Evolutionary conservation across 2,797 vertebrate species (phyloP).

Genomic region (Neoniphon sammara): DNA sequence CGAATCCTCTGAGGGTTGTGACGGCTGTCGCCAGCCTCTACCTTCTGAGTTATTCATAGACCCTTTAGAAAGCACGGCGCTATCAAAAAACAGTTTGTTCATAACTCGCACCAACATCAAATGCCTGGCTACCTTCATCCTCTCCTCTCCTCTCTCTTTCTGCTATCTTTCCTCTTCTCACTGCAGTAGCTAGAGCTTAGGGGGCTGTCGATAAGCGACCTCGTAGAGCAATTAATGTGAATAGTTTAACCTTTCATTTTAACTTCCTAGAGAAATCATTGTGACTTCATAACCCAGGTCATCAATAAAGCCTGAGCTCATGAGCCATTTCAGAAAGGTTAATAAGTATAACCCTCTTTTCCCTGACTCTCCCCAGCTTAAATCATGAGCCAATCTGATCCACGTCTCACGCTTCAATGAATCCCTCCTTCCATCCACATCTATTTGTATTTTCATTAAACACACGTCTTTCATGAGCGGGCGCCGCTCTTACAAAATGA

Average conservation of each 20-base stretch:
- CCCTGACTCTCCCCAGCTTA: conserved; percentile 41
- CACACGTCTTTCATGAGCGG: conserved; percentile 50
- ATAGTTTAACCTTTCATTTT: conserved; percentile 83
- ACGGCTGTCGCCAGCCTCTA: conserved; percentile 43
- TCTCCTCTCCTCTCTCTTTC: conserved; percentile 26
- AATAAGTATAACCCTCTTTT: conserved; percentile 77
- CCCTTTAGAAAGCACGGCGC: conserved; percentile 51
- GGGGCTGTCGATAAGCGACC: conserved; percentile 70
- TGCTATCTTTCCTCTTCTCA: conserved; percentile 7
- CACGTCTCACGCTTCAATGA: conserved; percentile 35
- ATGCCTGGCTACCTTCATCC: conserved; percentile 34
- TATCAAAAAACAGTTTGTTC: conserved; percentile 67
- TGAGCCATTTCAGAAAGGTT: conserved; percentile 80
- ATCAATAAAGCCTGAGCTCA: conserved; percentile 77
- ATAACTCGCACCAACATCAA: conserved; percentile 62
- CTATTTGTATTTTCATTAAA: conserved; percentile 72
- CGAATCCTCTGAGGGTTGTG: conserved; percentile 59
- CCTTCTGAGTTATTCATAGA: conserved; percentile 71
- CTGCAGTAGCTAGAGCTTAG: conserved; percentile 30
- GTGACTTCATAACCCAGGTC: conserved; percentile 78
- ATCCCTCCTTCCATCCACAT: conserved; percentile 39
- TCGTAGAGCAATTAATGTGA: conserved; percentile 78
- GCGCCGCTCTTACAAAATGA: conserved; percentile 50
- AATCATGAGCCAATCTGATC: conserved; percentile 59
- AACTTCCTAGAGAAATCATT: conserved; percentile 78